Evolutionary conservation across 2,888 invertebrate species (phyloP).

Genomic region (Hirtodrosophila alboralis): DNA sequence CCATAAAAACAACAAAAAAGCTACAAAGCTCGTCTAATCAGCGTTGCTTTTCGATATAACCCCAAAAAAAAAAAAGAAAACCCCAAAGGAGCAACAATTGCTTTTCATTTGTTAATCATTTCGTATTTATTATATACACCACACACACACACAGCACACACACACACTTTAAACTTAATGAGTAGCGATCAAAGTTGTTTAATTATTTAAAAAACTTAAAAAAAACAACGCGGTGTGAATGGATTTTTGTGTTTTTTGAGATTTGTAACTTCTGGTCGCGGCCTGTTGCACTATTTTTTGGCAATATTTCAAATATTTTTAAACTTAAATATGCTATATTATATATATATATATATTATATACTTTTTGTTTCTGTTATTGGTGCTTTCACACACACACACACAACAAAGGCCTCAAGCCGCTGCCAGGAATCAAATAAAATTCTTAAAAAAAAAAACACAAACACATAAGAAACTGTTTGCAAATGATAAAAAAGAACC

Average conservation of each 20-base stretch:
- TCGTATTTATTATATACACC: slow-evolving; percentile 45
- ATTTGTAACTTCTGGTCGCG: slow-evolving; percentile 45
- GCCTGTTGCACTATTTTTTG: slow-evolving; percentile 47
- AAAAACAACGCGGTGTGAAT: slow-evolving; percentile 49
- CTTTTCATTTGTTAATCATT: slow-evolving; percentile 52
- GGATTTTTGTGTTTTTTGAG: slow-evolving; percentile 39
- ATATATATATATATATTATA: slow-evolving; percentile 18
- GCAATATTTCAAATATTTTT: slow-evolving; percentile 29
- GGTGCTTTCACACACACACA: slow-evolving; percentile 55
- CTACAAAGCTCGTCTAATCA: slow-evolving; percentile 19
- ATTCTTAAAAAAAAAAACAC: slow-evolving; percentile 15
- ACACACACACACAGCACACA: slow-evolving; percentile 9
- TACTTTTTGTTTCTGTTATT: slow-evolving; percentile 56
- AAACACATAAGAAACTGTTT: slow-evolving; percentile 33
- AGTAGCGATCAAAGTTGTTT: slow-evolving; percentile 40
- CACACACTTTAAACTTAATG: slow-evolving; percentile 20
- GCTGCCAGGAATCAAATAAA: slow-evolving; percentile 20
- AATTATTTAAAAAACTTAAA: slow-evolving; percentile 15
- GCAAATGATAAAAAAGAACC: slow-evolving; percentile 54
- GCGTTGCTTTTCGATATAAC: slow-evolving; percentile 29
- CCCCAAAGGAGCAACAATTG: slow-evolving; percentile 30
- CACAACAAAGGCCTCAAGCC: slow-evolving; percentile 18
- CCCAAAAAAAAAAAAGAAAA: too few relatives aligned
- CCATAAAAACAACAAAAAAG: slow-evolving; percentile 30
- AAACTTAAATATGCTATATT: slow-evolving; percentile 24